Percentiles rank a stretch among this genome's conserved stretches.
These are phyloP conservation scores for Criorhina ranunculi DNA, from an alignment of 2,888 invertebrate genomes.

Conservation along the genomic window DNA sequence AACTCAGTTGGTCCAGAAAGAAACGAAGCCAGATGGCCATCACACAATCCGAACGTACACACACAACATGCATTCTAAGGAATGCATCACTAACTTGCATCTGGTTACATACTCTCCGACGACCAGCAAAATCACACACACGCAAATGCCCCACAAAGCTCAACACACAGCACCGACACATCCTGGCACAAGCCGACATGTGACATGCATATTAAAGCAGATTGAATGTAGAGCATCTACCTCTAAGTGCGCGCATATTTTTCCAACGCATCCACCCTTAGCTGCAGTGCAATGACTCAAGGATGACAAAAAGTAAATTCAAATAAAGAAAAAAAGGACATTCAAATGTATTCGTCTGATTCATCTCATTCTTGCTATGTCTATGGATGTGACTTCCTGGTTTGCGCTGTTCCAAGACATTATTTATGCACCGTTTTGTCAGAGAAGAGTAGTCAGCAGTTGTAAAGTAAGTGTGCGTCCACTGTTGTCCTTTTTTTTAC, in stretches of 20 bases:
- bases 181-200: constrained; percentile 8
- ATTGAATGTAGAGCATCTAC: constrained; percentile 40
- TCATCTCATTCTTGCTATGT: constrained; percentile 64
- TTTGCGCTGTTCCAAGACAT: constrained; percentile 54
- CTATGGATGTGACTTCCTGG: constrained; percentile 67
- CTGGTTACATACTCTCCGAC: not conserved
- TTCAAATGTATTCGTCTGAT: constrained; percentile 67
- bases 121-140: constrained; percentile 16
- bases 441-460: constrained; percentile 6
- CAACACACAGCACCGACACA: constrained; percentile 47
- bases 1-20: constrained; percentile 21
- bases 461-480: constrained; percentile 51
- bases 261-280: constrained; percentile 7
- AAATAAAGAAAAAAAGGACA: constrained; percentile 39
- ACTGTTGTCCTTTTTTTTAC: constrained; percentile 44
- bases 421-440: constrained; percentile 53
- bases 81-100: constrained; percentile 27
- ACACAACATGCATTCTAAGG: constrained; percentile 21
- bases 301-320: constrained; percentile 52
- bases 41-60: constrained; percentile 7
- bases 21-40: constrained; percentile 44
- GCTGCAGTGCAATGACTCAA: constrained; percentile 64
- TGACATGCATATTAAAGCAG: constrained; percentile 47
- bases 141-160: too few relatives aligned
- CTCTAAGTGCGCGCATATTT: constrained; percentile 40